These are phyloP conservation scores for Popillia japonica DNA, from an alignment of 1,140 invertebrate genomes.

Conservation along the genomic window DNA sequence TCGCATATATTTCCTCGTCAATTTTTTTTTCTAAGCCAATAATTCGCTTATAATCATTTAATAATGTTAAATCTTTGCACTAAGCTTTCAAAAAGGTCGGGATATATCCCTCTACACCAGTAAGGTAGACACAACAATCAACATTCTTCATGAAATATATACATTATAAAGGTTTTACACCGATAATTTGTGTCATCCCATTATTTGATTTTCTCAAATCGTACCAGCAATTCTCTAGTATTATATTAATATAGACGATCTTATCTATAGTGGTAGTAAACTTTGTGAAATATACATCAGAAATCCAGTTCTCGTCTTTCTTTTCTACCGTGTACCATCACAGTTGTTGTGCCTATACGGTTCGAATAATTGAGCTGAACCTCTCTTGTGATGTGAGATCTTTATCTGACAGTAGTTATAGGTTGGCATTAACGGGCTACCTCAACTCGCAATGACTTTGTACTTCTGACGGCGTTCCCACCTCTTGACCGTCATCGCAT, in stretches of 20 bases:
- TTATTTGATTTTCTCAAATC: slow-evolving; percentile 26
- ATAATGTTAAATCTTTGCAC: background rate
- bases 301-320: background rate
- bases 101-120: background rate
- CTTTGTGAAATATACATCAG: slow-evolving; percentile 23
- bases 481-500: background rate
- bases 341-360: slow-evolving; percentile 13
- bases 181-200: slow-evolving; percentile 34
- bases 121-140: background rate
- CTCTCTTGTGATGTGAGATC: slow-evolving; percentile 46
- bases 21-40: too few relatives aligned
- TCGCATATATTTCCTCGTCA: too few relatives aligned
- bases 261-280: slow-evolving; percentile 6
- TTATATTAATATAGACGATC: slow-evolving; percentile 28
- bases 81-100: background rate
- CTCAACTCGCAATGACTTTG: slow-evolving; percentile 40
- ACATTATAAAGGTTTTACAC: slow-evolving; percentile 5
- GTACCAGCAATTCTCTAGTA: slow-evolving; percentile 26
- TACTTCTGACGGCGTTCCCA: slow-evolving; percentile 35
- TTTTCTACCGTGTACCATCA: background rate
- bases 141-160: background rate
- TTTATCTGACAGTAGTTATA: slow-evolving; percentile 54
- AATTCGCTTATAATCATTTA: background rate
- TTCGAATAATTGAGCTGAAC: slow-evolving; percentile 48
- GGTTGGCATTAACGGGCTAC: slow-evolving; percentile 49